Conservation (phyloP, 2,113 vertebrate species). For the Thermophis baileyi region DNA sequence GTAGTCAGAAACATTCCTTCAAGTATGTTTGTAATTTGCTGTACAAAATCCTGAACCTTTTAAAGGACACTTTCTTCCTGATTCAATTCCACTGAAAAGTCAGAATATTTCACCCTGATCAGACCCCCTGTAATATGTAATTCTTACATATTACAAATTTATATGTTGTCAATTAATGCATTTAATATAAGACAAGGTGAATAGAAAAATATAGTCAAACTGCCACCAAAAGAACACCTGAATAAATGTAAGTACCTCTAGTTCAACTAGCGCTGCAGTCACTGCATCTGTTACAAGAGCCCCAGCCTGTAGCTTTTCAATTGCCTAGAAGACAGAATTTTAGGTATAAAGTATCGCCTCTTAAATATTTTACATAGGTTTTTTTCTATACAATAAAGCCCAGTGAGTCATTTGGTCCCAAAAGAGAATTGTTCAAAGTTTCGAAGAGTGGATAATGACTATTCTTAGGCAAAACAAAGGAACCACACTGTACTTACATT, state of each 20-base stretch:
- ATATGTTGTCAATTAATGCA: not conserved
- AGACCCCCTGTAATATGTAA: not conserved
- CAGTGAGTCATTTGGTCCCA: not conserved
- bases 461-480: not conserved
- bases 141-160: not conserved
- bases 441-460: not conserved
- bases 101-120: not conserved
- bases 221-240: not conserved
- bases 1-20: not conserved
- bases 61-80: not conserved
- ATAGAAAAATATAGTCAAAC: not conserved
- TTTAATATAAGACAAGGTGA: not conserved
- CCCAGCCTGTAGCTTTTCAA: conserved; percentile 92
- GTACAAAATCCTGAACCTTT: not conserved
- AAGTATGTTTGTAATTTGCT: not conserved
- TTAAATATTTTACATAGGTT: not conserved
- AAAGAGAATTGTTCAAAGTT: not conserved
- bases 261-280: conserved; percentile 92
- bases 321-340: conserved; percentile 79
- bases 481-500: not conserved
- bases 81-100: not conserved
- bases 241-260: conserved; percentile 81
- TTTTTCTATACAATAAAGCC: not conserved
- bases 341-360: conserved; percentile 28
- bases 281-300: conserved; percentile 93